phyloP scores from a whole-genome alignment of 1,140 invertebrate genomes.

The Cecropterus lyciades region DNA sequence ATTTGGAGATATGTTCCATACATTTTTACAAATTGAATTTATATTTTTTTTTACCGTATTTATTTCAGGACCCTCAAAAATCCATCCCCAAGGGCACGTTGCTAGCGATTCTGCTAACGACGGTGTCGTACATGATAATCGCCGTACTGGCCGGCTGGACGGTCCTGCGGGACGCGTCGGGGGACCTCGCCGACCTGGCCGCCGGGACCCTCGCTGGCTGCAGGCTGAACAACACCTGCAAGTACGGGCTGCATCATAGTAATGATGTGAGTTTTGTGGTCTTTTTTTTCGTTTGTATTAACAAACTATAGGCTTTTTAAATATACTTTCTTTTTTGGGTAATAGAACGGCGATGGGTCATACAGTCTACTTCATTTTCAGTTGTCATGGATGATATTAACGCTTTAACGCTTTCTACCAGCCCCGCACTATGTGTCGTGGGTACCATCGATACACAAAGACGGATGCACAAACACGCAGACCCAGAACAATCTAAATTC shows the following conservation, averaged over 20 bases:
- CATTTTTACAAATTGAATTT: too few relatives aligned
- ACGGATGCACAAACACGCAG: too few relatives aligned
- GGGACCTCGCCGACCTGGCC: slow-evolving; percentile 85
- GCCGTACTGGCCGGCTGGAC: slow-evolving; percentile 90
- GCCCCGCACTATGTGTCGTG: too few relatives aligned
- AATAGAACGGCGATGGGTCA: too few relatives aligned
- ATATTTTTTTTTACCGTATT: not conserved
- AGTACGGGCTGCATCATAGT: slow-evolving; percentile 93
- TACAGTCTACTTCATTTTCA: too few relatives aligned
- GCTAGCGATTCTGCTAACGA: slow-evolving; percentile 93
- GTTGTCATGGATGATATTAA: too few relatives aligned
- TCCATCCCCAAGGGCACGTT: slow-evolving; percentile 97
- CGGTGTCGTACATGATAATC: slow-evolving; percentile 93
- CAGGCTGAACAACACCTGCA: slow-evolving; percentile 79
- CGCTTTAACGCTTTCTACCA: too few relatives aligned
- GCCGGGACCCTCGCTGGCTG: slow-evolving; percentile 84
- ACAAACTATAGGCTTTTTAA: too few relatives aligned
- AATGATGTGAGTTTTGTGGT: slow-evolving; percentile 92
- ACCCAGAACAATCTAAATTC: too few relatives aligned
- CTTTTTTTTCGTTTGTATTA: slow-evolving; percentile 12
- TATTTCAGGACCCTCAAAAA: slow-evolving; percentile 93
- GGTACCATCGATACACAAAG: too few relatives aligned
- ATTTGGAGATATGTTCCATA: too few relatives aligned
- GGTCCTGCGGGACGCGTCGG: slow-evolving; percentile 91
- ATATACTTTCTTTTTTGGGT: too few relatives aligned